Evolutionary conservation across 2,113 vertebrate species (phyloP), one percentile per base, ranked within the genome.

Genomic region (Myotis yumanensis): DNA sequence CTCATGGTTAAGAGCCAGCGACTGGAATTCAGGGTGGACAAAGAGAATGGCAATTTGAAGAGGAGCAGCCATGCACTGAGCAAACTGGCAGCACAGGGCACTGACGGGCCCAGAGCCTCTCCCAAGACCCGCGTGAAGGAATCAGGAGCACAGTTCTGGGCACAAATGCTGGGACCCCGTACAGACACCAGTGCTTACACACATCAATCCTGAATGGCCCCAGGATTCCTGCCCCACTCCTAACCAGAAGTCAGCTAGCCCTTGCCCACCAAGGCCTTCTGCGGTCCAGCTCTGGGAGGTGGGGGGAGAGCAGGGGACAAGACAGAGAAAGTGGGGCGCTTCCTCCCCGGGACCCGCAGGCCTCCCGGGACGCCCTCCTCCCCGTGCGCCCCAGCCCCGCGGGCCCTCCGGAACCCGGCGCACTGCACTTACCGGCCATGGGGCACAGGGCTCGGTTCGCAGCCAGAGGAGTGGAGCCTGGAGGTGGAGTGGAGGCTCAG

Each of bases 371-470:
- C 17, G 23, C 35, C 68, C 43, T 12, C 54, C 54, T 52, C 28
- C 81, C 28, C 18, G 28, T 16, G 51, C 5, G 46, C 35, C 32
- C 40, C 20, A 14, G 3, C 25, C n/a, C n/a, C 5, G n/a, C 8
- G 25, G 66, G 25, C 48, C 40, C 69, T 32, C 54, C 66, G 0
- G 0, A 9, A 25, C 62, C 28, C 22, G 7, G 32, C 5, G 16
- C 77, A 3, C 59, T 2, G 52, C 73, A 83, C 96, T 93, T 91
- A 97, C 96, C 90, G 0, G 57, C 46, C n/a, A 7, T 9, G 25
- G 43, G 35, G 25, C 52, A 69, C 64, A 20, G 57, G 64, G 51
- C 32, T 90, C 68, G 14, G 22, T 14, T 35, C 17, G 83, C 71
- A 48, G 81, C 51, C 35, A 7, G 3, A 18, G 35, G 16, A 80